Percentiles rank a stretch among this genome's conserved stretches.
Evolutionary conservation across 37 sponge, comb jelly and placozoan genomes (phyloP).

Genomic region (Bolinopsis microptera): DNA sequence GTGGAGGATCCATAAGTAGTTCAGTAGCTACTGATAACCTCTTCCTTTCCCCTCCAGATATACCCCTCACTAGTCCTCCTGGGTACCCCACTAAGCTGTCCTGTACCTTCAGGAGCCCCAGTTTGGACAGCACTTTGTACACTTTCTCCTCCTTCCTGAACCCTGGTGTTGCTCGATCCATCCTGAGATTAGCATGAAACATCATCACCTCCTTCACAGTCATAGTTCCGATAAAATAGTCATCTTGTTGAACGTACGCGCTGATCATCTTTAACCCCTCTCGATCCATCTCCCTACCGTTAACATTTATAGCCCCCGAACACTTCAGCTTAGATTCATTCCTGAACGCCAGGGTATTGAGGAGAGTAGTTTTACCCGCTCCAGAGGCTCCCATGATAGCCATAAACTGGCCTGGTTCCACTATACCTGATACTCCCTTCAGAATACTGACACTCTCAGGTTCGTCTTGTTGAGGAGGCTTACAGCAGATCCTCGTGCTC

Average conservation of each 20-base stretch:
- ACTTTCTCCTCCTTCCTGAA: constrained; percentile 20
- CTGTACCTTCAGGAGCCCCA: constrained; percentile 41
- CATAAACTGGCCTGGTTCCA: constrained; percentile 32
- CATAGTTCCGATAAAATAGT: constrained; percentile 72
- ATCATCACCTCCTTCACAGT: constrained; percentile 70
- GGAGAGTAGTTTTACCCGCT: constrained; percentile 21
- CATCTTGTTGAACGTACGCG: constrained; percentile 75
- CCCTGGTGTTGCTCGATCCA: neutral
- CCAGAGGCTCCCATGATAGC: constrained; percentile 37
- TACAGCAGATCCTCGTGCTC: neutral
- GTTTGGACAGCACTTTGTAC: neutral
- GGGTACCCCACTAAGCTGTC: constrained; percentile 40
- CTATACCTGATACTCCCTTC: constrained; percentile 10
- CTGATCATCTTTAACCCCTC: constrained; percentile 30
- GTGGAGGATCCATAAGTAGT: constrained; percentile 69
- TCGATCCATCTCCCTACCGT: neutral
- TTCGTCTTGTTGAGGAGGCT: neutral
- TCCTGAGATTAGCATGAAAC: constrained; percentile 68
- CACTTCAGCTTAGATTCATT: constrained; percentile 26
- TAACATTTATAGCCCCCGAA: constrained; percentile 12
- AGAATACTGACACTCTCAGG: constrained; percentile 33
- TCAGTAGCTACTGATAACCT: constrained; percentile 59
- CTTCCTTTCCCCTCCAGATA: constrained; percentile 64
- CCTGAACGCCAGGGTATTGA: constrained; percentile 31
- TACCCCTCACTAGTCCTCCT: constrained; percentile 26